Percentiles rank a stretch among this genome's conserved stretches.
Evolutionary conservation across 2,113 vertebrate genomes (phyloP).

Genomic region (Cnemophilus loriae): DNA sequence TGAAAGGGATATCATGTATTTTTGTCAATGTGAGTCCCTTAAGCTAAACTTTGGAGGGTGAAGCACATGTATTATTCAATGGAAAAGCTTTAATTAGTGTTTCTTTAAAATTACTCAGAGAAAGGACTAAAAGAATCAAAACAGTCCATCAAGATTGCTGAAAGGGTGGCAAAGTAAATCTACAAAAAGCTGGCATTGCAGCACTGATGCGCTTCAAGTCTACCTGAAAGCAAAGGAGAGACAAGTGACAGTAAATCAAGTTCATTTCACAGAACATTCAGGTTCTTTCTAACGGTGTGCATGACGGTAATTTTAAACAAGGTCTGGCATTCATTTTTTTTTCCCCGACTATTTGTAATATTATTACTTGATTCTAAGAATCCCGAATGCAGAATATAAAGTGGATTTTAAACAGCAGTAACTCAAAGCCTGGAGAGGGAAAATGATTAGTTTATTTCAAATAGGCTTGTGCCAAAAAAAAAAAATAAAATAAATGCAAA

Average conservation of each 20-base stretch:
- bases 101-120: slow-evolving; percentile 56
- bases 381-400: background rate
- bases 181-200: background rate
- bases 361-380: background rate
- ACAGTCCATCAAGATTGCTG: slow-evolving; percentile 18
- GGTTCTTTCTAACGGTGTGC: background rate
- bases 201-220: background rate
- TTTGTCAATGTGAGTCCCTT: slow-evolving; percentile 54
- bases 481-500: background rate
- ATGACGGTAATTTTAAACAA: slow-evolving; percentile 10
- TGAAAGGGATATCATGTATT: slow-evolving; percentile 51
- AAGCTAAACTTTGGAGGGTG: slow-evolving; percentile 56
- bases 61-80: slow-evolving; percentile 64
- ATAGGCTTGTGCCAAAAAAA: background rate
- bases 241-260: slow-evolving; percentile 1
- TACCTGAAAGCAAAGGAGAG: background rate
- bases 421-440: background rate
- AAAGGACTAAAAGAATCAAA: slow-evolving; percentile 53
- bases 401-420: slow-evolving; percentile 13
- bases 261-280: slow-evolving; percentile 18
- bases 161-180: slow-evolving; percentile 23
- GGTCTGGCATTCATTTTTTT: background rate
- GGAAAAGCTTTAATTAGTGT: slow-evolving; percentile 67
- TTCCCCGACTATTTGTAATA: background rate
- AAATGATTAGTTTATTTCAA: background rate